phyloP scores from a whole-genome alignment of 2,797 vertebrate species.

The Acrossocheilus fasciatus region DNA sequence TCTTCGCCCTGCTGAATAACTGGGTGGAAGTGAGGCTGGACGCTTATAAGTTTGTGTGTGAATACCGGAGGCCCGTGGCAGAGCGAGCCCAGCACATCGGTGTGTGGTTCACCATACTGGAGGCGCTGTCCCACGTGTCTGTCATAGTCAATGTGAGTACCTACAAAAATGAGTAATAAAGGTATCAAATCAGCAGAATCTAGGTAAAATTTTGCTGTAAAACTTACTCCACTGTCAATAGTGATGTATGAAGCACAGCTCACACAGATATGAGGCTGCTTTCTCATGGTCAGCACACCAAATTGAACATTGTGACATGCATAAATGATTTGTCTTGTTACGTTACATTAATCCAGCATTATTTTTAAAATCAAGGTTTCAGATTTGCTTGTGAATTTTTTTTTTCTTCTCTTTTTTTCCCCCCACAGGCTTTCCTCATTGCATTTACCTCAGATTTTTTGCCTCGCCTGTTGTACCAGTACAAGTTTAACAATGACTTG shows the following conservation, averaged over 20 bases:
- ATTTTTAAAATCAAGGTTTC: neutral
- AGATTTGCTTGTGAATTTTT: neutral
- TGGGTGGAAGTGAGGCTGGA: constrained; percentile 83
- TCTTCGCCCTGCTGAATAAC: constrained; percentile 83
- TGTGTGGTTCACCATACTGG: constrained; percentile 83
- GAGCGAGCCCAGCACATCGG: constrained; percentile 80
- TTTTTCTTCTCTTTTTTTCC: neutral
- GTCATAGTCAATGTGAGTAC: constrained; percentile 80
- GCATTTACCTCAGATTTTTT: constrained; percentile 84
- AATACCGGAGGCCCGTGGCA: constrained; percentile 80
- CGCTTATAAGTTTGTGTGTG: constrained; percentile 82
- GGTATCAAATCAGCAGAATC: neutral
- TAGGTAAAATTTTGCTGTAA: neutral
- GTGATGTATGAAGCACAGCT: neutral
- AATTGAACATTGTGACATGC: neutral
- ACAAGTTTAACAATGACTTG: constrained; percentile 75
- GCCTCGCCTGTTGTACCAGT: constrained; percentile 79
- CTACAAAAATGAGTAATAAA: neutral
- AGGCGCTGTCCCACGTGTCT: constrained; percentile 79
- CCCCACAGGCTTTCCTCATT: constrained; percentile 81
- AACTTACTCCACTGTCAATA: neutral
- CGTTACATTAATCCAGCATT: neutral
- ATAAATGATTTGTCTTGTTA: no score
- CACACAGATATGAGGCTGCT: neutral
- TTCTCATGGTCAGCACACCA: neutral